phyloP scores from a whole-genome alignment of 2,797 vertebrate species.

The Botia almorhae region DNA sequence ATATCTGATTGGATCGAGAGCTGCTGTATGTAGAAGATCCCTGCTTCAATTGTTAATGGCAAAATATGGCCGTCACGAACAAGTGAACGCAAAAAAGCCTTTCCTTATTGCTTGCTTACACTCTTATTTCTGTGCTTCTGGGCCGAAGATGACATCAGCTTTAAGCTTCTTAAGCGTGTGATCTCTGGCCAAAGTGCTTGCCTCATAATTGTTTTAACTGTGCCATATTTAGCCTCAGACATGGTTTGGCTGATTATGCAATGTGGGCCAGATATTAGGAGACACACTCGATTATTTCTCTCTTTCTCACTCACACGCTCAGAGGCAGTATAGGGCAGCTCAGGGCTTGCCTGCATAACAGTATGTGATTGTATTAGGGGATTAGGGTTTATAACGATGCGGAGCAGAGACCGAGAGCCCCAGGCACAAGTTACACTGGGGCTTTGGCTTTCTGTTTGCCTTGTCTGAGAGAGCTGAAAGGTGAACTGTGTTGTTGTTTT shows the following conservation, averaged over 20 bases:
- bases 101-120: conserved; percentile 6
- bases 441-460: conserved; percentile 10
- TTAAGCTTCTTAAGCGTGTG: conserved; percentile 32
- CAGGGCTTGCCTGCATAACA: conserved; percentile 51
- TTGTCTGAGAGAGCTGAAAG: not conserved
- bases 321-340: conserved; percentile 30
- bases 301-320: not conserved
- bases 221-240: conserved; percentile 80
- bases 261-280: conserved; percentile 64
- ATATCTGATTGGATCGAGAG: conserved; percentile 74
- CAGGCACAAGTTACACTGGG: conserved; percentile 13
- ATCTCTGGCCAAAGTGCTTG: conserved; percentile 64
- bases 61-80: conserved; percentile 52
- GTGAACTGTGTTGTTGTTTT: not conserved
- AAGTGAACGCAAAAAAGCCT: conserved; percentile 1
- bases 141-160: conserved; percentile 48
- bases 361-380: conserved; percentile 72
- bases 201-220: conserved; percentile 77
- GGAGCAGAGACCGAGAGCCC: conserved; percentile 45
- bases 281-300: conserved; percentile 7
- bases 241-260: conserved; percentile 73
- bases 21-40: conserved; percentile 75
- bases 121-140: conserved; percentile 14
- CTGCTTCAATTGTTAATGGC: conserved; percentile 72
- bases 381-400: conserved; percentile 68